A percentile compares a stretch with the other conserved stretches of the same genome.
Conservation (phyloP, 2,888 invertebrate species). For the Aspidiotus rigidus region DNA sequence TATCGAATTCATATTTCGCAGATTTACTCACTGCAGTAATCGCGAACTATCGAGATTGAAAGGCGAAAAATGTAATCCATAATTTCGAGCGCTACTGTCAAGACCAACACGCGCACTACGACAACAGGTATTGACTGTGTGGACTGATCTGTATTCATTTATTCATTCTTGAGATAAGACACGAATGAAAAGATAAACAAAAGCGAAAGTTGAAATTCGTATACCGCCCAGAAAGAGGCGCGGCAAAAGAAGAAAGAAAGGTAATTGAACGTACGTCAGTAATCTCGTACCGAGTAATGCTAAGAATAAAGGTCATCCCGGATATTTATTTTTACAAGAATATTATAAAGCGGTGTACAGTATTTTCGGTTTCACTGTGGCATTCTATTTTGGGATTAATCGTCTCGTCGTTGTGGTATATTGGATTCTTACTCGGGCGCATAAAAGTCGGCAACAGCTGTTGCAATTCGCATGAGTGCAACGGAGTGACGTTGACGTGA, state of each 20-base stretch:
- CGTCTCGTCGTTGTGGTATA: not conserved
- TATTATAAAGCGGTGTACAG: not conserved
- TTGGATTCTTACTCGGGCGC: not conserved
- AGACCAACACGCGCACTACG: not conserved
- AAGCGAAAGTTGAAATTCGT: not conserved
- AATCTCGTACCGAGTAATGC: slow-evolving; percentile 12
- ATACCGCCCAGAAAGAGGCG: not conserved
- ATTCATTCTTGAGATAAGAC: not conserved
- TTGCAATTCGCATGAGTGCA: not conserved
- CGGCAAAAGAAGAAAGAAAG: not conserved
- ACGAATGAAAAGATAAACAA: not conserved
- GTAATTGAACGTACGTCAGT: slow-evolving; percentile 12
- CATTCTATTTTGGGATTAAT: not conserved
- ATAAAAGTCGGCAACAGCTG: not conserved
- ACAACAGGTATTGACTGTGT: slow-evolving; percentile 6
- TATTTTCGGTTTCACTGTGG: not conserved
- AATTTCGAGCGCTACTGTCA: not conserved
- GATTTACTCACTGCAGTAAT: too few species aligned
- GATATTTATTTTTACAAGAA: slow-evolving; percentile 29
- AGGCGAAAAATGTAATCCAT: slow-evolving; percentile 7
- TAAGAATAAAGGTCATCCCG: slow-evolving; percentile 31
- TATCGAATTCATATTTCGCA: too few species aligned
- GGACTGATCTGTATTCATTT: slow-evolving; percentile 6
- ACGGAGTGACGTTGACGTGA: not conserved
- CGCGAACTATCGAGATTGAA: not conserved